A percentile compares a stretch with the other conserved stretches of the same genome.
phyloP scores from a whole-genome alignment of 2,797 vertebrate species.

The Phoebastria nigripes region DNA sequence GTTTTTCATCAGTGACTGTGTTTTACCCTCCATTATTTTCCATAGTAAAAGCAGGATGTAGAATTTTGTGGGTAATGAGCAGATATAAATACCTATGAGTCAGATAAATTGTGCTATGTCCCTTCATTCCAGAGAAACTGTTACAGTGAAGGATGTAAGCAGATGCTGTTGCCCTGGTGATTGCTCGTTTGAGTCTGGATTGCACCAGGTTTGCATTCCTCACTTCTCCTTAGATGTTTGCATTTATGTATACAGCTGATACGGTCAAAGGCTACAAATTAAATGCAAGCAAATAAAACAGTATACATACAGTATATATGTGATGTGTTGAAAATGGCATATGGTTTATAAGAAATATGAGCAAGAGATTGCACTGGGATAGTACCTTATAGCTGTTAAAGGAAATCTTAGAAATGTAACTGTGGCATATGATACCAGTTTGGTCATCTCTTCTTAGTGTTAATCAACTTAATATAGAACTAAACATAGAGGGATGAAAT shows the following conservation, averaged over 20 bases:
- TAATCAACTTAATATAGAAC: neutral
- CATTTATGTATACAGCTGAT: neutral
- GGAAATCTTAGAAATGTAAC: neutral
- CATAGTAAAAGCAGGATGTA: neutral
- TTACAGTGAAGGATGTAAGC: neutral
- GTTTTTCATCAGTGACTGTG: neutral
- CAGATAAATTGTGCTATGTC: conserved; percentile 25
- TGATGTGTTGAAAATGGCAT: neutral
- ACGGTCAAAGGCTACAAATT: neutral
- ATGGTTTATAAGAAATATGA: neutral
- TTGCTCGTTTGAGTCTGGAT: neutral
- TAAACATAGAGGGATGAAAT: neutral
- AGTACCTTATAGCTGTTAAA: neutral
- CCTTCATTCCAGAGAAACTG: neutral
- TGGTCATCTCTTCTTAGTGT: neutral
- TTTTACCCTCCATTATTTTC: neutral
- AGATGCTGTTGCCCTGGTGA: conserved; percentile 44
- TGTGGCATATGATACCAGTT: neutral
- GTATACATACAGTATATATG: too few relatives aligned
- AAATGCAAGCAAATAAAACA: neutral
- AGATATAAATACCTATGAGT: conserved; percentile 46
- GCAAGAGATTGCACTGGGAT: neutral
- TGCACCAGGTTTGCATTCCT: neutral
- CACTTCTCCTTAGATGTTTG: neutral
- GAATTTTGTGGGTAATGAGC: neutral